Evolutionary conservation across 30 jellyfish, hydroid and myxozoan genomes (phyloP).

Genomic region (Phacellophora camtschatica): DNA sequence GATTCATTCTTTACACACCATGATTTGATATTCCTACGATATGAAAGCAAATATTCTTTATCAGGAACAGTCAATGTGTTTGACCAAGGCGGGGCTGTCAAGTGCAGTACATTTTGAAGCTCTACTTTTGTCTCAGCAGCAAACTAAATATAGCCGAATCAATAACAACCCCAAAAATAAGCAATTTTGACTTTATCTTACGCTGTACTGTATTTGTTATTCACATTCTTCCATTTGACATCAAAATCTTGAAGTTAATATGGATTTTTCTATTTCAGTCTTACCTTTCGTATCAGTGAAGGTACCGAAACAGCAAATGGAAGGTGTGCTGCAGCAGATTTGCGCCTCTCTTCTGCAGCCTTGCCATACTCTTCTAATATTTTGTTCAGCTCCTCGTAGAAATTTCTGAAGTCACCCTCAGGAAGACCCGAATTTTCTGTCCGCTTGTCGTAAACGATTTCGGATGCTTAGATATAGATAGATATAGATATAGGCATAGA

Average conservation of each 20-base stretch:
- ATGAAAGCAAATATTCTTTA: neutral
- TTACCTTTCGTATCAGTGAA: neutral
- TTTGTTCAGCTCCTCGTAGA: neutral
- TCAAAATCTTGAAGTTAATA: too few relatives aligned
- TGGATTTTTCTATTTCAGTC: too few relatives aligned
- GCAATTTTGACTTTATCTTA: too few relatives aligned
- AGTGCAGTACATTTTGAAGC: neutral
- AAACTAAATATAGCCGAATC: too few relatives aligned
- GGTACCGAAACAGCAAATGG: neutral
- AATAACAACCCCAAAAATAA: too few relatives aligned
- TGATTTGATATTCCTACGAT: slow-evolving; percentile 1
- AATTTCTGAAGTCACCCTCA: neutral
- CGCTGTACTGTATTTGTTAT: too few relatives aligned
- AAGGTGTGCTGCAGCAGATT: neutral
- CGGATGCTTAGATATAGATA: slow-evolving; percentile 16
- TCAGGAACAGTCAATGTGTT: neutral
- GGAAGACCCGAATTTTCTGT: slow-evolving; percentile 3
- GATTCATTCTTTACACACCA: slow-evolving; percentile 25
- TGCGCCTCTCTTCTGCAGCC: slow-evolving; percentile 59
- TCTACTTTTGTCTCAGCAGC: neutral
- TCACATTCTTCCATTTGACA: too few relatives aligned
- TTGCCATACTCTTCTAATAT: slow-evolving; percentile 42
- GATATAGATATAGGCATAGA: slow-evolving; percentile 1
- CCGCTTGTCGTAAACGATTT: slow-evolving; percentile 14
- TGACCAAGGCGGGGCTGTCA: neutral